Conservation (phyloP, 2,888 invertebrate genomes). For the Campoletis raptor region DNA sequence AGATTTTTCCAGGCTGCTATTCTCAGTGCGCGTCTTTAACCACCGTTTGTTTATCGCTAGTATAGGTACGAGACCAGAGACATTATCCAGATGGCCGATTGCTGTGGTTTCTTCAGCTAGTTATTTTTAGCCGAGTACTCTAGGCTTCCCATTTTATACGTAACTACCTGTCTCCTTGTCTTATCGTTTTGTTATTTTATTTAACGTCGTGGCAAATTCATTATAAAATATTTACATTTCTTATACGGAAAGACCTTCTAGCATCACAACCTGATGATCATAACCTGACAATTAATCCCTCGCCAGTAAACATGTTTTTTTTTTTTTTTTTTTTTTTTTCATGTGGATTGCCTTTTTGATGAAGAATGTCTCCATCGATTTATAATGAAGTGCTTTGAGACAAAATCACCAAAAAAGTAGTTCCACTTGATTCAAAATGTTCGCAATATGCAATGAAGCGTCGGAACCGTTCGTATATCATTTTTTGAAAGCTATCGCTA, state of each 20-base stretch:
- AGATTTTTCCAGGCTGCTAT: slow-evolving; percentile 41
- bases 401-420: not conserved
- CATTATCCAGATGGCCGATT: slow-evolving; percentile 81
- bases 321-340: no score
- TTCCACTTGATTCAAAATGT: not conserved
- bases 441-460: not conserved
- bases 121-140: slow-evolving; percentile 78
- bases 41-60: slow-evolving; percentile 70
- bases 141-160: slow-evolving; percentile 60
- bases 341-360: no score
- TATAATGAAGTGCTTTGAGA: not conserved
- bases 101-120: slow-evolving; percentile 64
- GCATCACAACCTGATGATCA: not conserved
- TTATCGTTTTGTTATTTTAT: slow-evolving; percentile 62
- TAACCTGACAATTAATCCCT: not conserved
- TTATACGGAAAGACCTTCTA: not conserved
- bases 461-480: slow-evolving; percentile 2
- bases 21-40: slow-evolving; percentile 43
- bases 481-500: slow-evolving; percentile 30
- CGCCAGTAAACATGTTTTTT: not conserved
- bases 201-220: not conserved
- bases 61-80: slow-evolving; percentile 77
- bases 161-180: slow-evolving; percentile 71
- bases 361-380: not conserved
- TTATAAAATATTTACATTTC: not conserved